Evolutionary conservation across 2,113 vertebrate genomes (phyloP), one percentile per base, ranked within the genome.

Genomic region (Calonectris borealis): DNA sequence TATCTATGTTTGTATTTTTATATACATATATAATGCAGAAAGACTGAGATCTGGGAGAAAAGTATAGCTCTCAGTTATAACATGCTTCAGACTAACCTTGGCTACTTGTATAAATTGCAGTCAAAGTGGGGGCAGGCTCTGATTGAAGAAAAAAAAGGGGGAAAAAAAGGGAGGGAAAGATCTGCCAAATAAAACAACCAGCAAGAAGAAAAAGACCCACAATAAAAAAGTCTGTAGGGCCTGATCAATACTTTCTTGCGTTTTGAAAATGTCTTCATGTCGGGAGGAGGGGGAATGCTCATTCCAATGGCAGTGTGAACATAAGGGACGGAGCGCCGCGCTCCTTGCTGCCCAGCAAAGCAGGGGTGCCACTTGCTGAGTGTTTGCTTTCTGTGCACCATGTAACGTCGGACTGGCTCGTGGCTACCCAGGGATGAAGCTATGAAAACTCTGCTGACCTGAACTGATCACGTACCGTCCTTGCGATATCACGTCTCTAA

Each of bases 271-370:
- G 10, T 31, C 22, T 7, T 36, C 40, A 8, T 19, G 16, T 10
- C 55, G 17, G 31, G 42, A 49, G n/a, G 42, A 78, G 21, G 8
- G 25, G 16, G n/a, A 62, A 17, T 15, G 8, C 62, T 46, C 7
- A 2, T 27, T 38, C 14, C 31, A 22, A 34, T 3, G 31, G 48
- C 49, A 26, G 34, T 4, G 34, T 10, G 34, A 52, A 20, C 25
- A 8, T 21, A 24, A 16, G 73, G 34, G 7, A 4, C 5, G 0
- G 10, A 48, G 42, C 42, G 15, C 3, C 11, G 1, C 2, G 18
- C 34, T 58, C 18, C 24, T 52, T 5, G 25, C 36, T 83, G 49
- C 49, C 49, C 66, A 38, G 58, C 52, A 46, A 36, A n/a, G 40
- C 51, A 31, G 40, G 24, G 31, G 16, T n/a, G 51, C 42, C 62